Percentiles rank a stretch among this genome's conserved stretches.
These are phyloP conservation scores for Gambusia affinis DNA, from an alignment of 2,113 vertebrate genomes.

Conservation along the genomic window DNA sequence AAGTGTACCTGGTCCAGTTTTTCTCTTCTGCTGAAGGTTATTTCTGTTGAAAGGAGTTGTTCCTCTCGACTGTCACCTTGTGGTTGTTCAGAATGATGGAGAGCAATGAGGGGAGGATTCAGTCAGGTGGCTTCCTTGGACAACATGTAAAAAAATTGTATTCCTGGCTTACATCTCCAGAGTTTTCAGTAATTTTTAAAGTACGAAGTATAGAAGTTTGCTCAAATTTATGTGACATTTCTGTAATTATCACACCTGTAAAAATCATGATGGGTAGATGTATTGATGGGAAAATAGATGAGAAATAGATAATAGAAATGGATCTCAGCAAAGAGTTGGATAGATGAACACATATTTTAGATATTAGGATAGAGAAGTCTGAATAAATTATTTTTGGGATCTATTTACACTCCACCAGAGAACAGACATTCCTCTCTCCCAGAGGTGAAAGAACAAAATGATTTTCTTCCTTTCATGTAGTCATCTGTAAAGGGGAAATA, in stretches of 20 bases:
- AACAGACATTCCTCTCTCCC: background rate
- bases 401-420: background rate
- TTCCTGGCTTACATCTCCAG: background rate
- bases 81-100: no score
- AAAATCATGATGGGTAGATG: no score
- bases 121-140: no score
- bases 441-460: background rate
- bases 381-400: background rate
- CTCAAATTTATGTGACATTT: background rate
- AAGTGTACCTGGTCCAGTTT: background rate
- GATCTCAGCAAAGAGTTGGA: no score
- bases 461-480: background rate
- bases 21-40: background rate
- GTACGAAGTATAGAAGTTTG: background rate
- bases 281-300: no score
- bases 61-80: no score
- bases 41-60: no score
- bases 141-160: no score
- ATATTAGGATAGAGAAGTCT: background rate
- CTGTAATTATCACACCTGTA: no score
- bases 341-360: no score
- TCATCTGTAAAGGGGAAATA: background rate
- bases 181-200: background rate
- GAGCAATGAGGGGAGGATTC: no score
- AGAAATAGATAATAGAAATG: no score